Evolutionary conservation across 2,888 invertebrate genomes (phyloP).

Genomic region (Apamea monoglypha): DNA sequence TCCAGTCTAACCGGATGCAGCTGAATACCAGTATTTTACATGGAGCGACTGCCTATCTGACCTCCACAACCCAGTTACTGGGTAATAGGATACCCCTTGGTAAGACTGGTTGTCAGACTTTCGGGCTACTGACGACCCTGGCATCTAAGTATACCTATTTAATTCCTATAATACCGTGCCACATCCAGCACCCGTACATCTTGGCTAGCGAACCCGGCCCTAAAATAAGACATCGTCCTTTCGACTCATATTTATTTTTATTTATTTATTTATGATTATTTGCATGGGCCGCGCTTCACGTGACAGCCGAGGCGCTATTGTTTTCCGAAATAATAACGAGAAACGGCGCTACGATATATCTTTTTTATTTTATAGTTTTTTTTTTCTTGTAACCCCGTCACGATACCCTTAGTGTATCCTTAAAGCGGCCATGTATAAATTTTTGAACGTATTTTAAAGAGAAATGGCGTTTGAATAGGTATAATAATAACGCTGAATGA

Average conservation of each 20-base stretch:
- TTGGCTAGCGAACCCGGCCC: constrained; percentile 73
- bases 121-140: no score
- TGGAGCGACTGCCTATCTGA: no score
- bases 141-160: not conserved
- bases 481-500: constrained; percentile 81
- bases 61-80: no score
- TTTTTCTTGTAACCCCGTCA: constrained; percentile 77
- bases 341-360: constrained; percentile 84
- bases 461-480: constrained; percentile 85
- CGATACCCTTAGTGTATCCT: constrained; percentile 73
- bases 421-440: constrained; percentile 66
- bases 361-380: constrained; percentile 73
- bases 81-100: no score
- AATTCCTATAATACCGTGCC: constrained; percentile 15
- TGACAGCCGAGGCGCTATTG: constrained; percentile 89
- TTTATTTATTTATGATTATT: constrained; percentile 90
- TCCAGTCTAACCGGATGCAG: no score
- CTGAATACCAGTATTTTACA: no score
- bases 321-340: constrained; percentile 89
- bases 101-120: no score
- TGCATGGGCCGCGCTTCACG: constrained; percentile 88
- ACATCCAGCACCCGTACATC: constrained; percentile 69
- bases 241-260: constrained; percentile 88
- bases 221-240: constrained; percentile 86
- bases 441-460: constrained; percentile 80